Conservation (phyloP, 2,797 vertebrate species). For the Bryconaethiops microstoma region DNA sequence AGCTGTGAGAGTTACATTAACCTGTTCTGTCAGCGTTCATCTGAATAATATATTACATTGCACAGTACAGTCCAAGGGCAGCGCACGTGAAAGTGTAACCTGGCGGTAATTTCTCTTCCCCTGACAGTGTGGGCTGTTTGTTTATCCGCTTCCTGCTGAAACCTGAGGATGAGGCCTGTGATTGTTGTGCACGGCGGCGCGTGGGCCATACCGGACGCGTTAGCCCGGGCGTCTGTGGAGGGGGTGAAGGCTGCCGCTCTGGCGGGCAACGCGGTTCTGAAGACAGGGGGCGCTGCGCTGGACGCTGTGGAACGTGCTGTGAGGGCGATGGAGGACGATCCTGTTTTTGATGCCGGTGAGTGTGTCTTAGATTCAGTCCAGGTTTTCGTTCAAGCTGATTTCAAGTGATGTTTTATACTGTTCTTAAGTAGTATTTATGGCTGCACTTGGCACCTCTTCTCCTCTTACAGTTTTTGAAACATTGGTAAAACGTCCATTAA, state of each 20-base stretch:
- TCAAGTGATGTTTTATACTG: no score
- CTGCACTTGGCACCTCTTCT: no score
- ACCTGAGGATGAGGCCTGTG: slow-evolving; percentile 68
- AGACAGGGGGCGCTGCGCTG: slow-evolving; percentile 69
- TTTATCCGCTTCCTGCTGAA: slow-evolving; percentile 49
- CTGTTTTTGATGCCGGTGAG: slow-evolving; percentile 75
- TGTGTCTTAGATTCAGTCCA: neutral
- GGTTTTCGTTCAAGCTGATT: no score
- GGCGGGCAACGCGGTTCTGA: slow-evolving; percentile 68
- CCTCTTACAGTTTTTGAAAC: no score
- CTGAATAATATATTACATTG: slow-evolving; percentile 59
- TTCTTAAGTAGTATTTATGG: no score
- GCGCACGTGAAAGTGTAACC: slow-evolving; percentile 44
- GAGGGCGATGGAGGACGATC: slow-evolving; percentile 74
- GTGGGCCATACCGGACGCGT: slow-evolving; percentile 76
- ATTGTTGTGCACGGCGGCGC: slow-evolving; percentile 82
- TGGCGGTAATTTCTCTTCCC: slow-evolving; percentile 48
- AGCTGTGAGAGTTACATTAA: slow-evolving; percentile 56
- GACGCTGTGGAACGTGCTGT: slow-evolving; percentile 81
- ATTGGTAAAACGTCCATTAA: no score
- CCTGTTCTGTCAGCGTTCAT: slow-evolving; percentile 55
- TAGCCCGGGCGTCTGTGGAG: slow-evolving; percentile 65
- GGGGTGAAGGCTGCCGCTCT: slow-evolving; percentile 76
- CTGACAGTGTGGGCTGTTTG: slow-evolving; percentile 48
- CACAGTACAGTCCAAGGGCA: slow-evolving; percentile 56